A percentile compares a stretch with the other conserved stretches of the same genome.
These are phyloP conservation scores for Motacilla alba DNA, from an alignment of 2,113 vertebrate genomes.

Conservation along the genomic window DNA sequence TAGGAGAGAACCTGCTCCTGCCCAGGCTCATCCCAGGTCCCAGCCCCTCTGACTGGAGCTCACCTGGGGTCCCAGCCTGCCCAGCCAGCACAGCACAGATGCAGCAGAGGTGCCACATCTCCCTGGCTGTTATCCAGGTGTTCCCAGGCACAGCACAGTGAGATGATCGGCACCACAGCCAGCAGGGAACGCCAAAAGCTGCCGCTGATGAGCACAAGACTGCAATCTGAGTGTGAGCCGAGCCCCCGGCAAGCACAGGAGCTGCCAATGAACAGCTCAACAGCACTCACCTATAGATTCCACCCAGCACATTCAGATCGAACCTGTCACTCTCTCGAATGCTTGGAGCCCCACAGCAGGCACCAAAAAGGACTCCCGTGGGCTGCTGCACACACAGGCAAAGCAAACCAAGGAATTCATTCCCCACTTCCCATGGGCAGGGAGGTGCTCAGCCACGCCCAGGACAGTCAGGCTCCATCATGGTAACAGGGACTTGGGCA, in stretches of 20 bases:
- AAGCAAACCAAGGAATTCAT: not conserved
- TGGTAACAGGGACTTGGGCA: rapidly evolving
- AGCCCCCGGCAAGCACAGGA: not conserved
- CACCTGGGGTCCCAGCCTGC: not conserved
- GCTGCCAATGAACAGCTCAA: not conserved
- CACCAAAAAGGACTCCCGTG: not conserved
- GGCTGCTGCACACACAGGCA: not conserved
- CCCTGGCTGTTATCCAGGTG: not conserved
- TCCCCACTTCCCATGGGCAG: not conserved
- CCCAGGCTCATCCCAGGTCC: not conserved
- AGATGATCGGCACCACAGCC: not conserved
- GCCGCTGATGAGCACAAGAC: not conserved
- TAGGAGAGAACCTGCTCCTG: not conserved
- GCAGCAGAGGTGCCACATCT: not conserved
- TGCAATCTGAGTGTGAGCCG: not conserved
- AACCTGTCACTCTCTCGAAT: not conserved
- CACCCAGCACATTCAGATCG: not conserved
- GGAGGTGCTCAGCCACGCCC: not conserved
- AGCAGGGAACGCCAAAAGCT: not conserved
- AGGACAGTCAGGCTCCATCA: not conserved
- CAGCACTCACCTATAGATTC: not conserved
- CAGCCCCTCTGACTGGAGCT: not conserved
- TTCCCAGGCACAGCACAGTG: not conserved
- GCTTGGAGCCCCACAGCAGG: not conserved
- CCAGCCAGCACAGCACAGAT: not conserved